Evolutionary conservation across 1,140 invertebrate genomes (phyloP).

Genomic region (Myzus persicae): DNA sequence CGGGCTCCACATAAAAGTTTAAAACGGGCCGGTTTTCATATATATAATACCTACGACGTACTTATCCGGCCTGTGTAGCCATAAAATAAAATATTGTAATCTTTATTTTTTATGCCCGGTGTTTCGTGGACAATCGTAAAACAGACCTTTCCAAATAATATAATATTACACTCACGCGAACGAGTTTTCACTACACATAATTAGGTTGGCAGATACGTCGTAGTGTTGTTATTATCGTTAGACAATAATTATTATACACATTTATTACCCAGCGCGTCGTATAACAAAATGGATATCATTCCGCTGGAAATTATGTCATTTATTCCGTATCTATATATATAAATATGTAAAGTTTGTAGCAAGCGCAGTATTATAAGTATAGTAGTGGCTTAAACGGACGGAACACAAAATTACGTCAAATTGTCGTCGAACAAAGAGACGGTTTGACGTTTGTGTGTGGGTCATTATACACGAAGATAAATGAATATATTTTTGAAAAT

Average conservation of each 20-base stretch:
- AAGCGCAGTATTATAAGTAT: too few relatives aligned
- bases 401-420: slow-evolving; percentile 8
- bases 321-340: too few relatives aligned
- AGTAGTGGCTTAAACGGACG: neutral
- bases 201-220: too few relatives aligned
- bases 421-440: slow-evolving; percentile 27
- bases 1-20: neutral
- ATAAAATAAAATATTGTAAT: slow-evolving; percentile 8
- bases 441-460: slow-evolving; percentile 43
- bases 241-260: neutral
- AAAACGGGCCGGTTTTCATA: neutral
- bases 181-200: neutral
- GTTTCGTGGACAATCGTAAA: neutral
- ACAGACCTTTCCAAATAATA: neutral
- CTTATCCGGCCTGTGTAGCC: neutral
- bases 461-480: slow-evolving; percentile 47
- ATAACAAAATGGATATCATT: neutral
- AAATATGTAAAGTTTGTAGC: too few relatives aligned
- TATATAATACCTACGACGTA: too few relatives aligned
- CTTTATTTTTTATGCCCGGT: neutral
- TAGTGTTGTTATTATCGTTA: neutral
- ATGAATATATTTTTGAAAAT: slow-evolving; percentile 15
- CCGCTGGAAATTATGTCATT: neutral
- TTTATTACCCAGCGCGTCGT: neutral
- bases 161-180: neutral